Percentiles rank a stretch among this genome's conserved stretches.
Evolutionary conservation across 1,140 invertebrate species (phyloP).

Genomic region (Drosophila sucinea): DNA sequence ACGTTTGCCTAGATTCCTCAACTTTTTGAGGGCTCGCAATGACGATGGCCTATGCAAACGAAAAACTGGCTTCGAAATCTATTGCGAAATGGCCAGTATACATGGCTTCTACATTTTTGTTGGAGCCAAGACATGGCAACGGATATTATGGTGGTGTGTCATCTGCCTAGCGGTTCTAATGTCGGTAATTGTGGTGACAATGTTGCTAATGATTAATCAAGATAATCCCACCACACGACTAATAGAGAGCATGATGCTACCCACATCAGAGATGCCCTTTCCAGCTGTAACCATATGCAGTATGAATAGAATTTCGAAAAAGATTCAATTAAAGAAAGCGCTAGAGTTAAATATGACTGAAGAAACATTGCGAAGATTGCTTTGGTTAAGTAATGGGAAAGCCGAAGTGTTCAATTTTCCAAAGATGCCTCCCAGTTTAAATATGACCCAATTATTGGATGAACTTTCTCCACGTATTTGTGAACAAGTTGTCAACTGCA

Average conservation of each 20-base stretch:
- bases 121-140: conserved; percentile 67
- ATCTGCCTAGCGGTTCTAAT: conserved; percentile 81
- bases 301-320: conserved; percentile 37
- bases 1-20: conserved; percentile 54
- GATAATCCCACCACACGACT: conserved; percentile 83
- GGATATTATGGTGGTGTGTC: conserved; percentile 83
- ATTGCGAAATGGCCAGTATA: conserved; percentile 83
- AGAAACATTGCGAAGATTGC: conserved; percentile 18
- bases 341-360: conserved; percentile 16
- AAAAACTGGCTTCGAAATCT: conserved; percentile 78
- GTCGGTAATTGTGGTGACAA: conserved; percentile 78
- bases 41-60: conserved; percentile 70
- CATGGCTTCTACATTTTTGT: conserved; percentile 77
- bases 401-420: neutral
- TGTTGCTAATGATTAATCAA: conserved; percentile 81
- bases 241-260: conserved; percentile 86
- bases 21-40: conserved; percentile 61
- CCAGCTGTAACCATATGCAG: conserved; percentile 88
- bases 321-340: conserved; percentile 6
- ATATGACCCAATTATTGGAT: conserved; percentile 61
- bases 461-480: conserved; percentile 83
- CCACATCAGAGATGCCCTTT: conserved; percentile 84
- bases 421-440: neutral
- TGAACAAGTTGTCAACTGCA: conserved; percentile 84
- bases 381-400: neutral